phyloP scores from a whole-genome alignment of 2,888 invertebrate genomes.

The Xanthorhoe spadicearia region DNA sequence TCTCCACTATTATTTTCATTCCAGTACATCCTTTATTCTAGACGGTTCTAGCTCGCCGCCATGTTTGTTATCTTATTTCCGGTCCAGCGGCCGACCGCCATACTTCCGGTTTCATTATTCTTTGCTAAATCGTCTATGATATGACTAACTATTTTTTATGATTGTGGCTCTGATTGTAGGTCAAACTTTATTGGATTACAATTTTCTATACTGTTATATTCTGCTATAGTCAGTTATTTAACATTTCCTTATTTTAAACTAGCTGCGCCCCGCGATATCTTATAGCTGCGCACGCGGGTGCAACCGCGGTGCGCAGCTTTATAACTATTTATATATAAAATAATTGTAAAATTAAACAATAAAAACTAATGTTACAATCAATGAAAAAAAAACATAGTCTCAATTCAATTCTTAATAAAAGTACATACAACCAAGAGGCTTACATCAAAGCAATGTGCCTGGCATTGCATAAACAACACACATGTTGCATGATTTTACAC shows the following conservation, averaged over 20 bases:
- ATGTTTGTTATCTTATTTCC: slow-evolving; percentile 57
- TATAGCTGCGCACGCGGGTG: no score
- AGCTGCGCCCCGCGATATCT: no score
- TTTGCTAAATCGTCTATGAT: slow-evolving; percentile 39
- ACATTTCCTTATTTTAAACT: no score
- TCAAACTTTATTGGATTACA: no score
- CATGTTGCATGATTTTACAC: slow-evolving; percentile 1
- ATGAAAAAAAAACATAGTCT: neutral
- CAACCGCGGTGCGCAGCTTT: no score
- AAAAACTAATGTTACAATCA: neutral
- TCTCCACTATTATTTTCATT: slow-evolving; percentile 19
- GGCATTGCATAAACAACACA: slow-evolving; percentile 8
- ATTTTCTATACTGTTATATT: no score
- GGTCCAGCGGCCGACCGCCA: slow-evolving; percentile 48
- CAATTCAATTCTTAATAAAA: neutral
- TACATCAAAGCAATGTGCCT: slow-evolving; percentile 6
- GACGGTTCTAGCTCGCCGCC: slow-evolving; percentile 40
- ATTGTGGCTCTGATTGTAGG: neutral
- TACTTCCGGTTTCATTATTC: slow-evolving; percentile 52
- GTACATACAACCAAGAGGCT: slow-evolving; percentile 2
- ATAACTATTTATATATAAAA: no score
- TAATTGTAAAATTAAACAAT: no score
- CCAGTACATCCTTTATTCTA: slow-evolving; percentile 31
- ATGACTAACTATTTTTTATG: slow-evolving; percentile 14
- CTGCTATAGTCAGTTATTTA: no score